phyloP scores from a whole-genome alignment of 1,140 invertebrate species.

The Drosophila kepulauana region DNA sequence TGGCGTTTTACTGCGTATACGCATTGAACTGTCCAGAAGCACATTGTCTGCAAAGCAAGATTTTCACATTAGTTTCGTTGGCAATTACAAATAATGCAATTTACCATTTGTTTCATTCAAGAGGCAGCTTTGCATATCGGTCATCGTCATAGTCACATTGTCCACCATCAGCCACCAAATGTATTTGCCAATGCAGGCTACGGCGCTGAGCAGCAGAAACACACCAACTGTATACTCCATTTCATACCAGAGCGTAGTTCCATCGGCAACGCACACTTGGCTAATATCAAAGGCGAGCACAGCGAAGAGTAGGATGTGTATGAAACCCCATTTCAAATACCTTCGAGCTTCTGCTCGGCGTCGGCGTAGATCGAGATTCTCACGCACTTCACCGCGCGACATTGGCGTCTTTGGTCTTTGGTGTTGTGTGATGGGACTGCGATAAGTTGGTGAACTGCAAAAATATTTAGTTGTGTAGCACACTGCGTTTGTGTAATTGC shows the following conservation, averaged over 20 bases:
- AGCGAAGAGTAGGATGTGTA: conserved; percentile 63
- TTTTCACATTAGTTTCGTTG: background rate
- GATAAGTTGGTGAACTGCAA: conserved; percentile 21
- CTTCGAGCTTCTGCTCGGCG: conserved; percentile 51
- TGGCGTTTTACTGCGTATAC: conserved; percentile 6
- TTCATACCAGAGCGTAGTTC: conserved; percentile 64
- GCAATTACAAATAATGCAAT: too few relatives aligned
- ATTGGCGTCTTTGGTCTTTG: background rate
- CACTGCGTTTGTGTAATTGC: too few relatives aligned
- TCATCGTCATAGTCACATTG: conserved; percentile 75
- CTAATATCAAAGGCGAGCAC: conserved; percentile 66
- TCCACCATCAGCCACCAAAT: conserved; percentile 69
- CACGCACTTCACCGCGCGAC: conserved; percentile 48
- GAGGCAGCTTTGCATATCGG: conserved; percentile 79
- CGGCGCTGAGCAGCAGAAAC: conserved; percentile 78
- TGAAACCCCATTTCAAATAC: conserved; percentile 72
- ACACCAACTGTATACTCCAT: conserved; percentile 77
- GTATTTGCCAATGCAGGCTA: conserved; percentile 85
- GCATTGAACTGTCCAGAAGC: conserved; percentile 63
- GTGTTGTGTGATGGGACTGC: conserved; percentile 2
- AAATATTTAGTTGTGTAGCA: background rate
- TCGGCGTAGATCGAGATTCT: conserved; percentile 63
- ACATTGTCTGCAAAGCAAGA: background rate
- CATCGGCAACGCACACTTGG: conserved; percentile 45
- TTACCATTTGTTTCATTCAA: conserved; percentile 75